These are phyloP conservation scores for Halictus rubicundus DNA, from an alignment of 1,140 invertebrate species.

Conservation along the genomic window DNA sequence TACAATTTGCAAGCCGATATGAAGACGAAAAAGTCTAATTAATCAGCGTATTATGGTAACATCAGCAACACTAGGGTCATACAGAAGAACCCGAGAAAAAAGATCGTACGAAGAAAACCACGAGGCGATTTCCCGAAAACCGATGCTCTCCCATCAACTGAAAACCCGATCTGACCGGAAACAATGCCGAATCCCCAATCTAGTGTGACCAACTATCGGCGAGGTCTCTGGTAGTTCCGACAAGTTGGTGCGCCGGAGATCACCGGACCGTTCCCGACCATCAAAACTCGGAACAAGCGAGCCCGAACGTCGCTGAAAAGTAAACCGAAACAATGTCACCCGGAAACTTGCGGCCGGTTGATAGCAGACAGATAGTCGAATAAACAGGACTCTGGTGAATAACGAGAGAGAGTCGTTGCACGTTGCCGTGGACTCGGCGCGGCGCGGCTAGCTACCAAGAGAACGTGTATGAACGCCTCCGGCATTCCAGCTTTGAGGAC, in stretches of 20 bases:
- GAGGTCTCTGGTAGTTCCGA: neutral
- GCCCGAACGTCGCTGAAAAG: constrained; percentile 12
- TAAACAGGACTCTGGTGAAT: constrained; percentile 17
- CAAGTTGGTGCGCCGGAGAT: neutral
- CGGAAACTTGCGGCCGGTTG: constrained; percentile 35
- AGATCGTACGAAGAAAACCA: no score
- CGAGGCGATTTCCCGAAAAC: no score
- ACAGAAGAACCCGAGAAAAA: no score
- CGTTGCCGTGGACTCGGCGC: constrained; percentile 10
- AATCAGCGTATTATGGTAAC: no score
- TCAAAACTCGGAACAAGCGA: neutral
- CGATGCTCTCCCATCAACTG: no score
- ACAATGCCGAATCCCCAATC: neutral
- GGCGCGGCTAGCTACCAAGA: neutral
- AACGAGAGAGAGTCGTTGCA: neutral
- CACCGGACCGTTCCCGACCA: neutral
- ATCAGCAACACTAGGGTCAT: no score
- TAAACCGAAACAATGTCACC: constrained; percentile 35
- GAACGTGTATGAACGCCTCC: constrained; percentile 33
- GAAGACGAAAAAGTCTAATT: no score
- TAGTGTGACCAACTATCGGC: neutral
- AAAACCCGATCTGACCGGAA: neutral
- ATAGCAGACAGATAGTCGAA: constrained; percentile 18
- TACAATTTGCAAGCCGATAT: no score
- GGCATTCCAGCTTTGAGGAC: constrained; percentile 58